phyloP scores from a whole-genome alignment of 2,888 invertebrate species.

The Iselma pallidipennis region DNA sequence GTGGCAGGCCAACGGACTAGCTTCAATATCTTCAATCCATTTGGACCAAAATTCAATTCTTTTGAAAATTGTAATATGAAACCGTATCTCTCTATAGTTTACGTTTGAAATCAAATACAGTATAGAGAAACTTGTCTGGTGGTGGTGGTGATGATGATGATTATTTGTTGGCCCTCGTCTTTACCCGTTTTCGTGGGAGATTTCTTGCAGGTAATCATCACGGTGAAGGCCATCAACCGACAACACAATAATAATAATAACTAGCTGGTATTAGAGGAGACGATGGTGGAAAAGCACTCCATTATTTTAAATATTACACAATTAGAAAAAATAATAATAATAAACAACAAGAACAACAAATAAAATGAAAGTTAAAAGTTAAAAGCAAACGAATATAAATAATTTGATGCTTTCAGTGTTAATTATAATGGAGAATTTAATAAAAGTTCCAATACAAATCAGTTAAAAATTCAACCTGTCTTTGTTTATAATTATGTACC shows the following conservation, averaged over 20 bases:
- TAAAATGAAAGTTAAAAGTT: no score
- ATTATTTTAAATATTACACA: not conserved
- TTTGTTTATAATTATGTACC: no score
- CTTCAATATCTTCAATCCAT: not conserved
- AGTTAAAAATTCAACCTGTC: no score
- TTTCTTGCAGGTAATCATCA: not conserved
- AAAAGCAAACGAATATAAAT: no score
- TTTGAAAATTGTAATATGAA: not conserved
- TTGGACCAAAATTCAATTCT: not conserved
- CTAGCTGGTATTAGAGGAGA: not conserved
- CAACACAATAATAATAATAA: not conserved
- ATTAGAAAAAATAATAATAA: not conserved
- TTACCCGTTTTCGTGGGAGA: not conserved
- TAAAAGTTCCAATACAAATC: no score
- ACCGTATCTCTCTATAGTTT: not conserved
- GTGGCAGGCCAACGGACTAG: not conserved
- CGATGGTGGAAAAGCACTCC: not conserved
- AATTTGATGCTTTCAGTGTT: no score
- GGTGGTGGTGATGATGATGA: not conserved
- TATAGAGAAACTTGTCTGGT: not conserved
- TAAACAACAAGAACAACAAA: no score
- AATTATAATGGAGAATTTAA: no score
- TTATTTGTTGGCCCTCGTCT: not conserved
- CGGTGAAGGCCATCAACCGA: not conserved
- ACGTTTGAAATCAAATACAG: not conserved